Conservation (phyloP, 2,113 vertebrate species). For the Rallus limicola region DNA sequence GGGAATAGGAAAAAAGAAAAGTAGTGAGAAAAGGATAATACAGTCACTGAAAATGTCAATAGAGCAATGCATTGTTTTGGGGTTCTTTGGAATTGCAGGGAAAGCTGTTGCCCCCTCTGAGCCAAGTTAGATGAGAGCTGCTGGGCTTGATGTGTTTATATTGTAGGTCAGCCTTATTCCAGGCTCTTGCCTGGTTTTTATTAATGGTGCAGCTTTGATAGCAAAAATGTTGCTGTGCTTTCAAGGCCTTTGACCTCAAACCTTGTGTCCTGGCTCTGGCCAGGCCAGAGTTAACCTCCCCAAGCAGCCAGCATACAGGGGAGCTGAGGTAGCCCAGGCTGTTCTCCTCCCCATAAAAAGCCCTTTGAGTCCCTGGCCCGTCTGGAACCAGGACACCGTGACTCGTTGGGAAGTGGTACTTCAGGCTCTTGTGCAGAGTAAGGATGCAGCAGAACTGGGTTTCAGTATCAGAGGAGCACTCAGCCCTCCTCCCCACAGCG, state of each 20-base stretch:
- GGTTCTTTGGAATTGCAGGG: background rate
- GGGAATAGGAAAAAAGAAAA: background rate
- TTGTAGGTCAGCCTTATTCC: background rate
- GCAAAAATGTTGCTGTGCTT: background rate
- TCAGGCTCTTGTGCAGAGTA: rapidly evolving
- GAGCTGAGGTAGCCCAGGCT: no score
- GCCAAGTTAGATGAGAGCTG: background rate
- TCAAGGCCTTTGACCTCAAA: background rate
- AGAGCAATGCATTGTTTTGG: background rate
- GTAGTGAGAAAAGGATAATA: background rate
- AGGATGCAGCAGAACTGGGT: background rate
- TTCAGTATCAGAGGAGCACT: background rate
- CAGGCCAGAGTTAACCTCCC: no score
- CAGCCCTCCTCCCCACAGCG: rapidly evolving
- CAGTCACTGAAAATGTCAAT: background rate
- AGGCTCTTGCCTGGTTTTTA: background rate
- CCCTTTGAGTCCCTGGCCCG: no score
- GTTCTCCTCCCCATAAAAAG: no score
- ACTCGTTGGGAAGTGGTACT: background rate
- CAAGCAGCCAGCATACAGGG: no score
- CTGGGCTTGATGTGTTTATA: background rate
- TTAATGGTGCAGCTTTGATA: background rate
- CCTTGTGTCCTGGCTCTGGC: no score
- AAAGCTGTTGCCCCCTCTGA: background rate
- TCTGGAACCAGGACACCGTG: no score